phyloP scores from a whole-genome alignment of 2,888 invertebrate genomes.

The Sylvicola cinctus region DNA sequence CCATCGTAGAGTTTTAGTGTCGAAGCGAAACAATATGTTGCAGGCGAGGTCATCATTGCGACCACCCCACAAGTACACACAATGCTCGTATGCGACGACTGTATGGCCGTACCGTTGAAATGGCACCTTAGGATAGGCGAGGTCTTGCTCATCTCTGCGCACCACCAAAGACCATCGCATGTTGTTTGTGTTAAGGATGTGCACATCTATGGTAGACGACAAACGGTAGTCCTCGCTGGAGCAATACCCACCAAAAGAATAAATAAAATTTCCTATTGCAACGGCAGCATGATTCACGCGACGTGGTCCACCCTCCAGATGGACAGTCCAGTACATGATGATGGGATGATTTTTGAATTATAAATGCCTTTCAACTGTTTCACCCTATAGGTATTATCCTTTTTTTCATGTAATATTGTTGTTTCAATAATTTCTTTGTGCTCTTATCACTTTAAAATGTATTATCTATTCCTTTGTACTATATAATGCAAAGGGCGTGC shows the following conservation, averaged over 20 bases:
- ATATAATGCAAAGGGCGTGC: no score
- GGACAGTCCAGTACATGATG: slow-evolving; percentile 77
- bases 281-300: slow-evolving; percentile 87
- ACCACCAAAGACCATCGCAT: slow-evolving; percentile 35
- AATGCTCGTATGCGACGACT: slow-evolving; percentile 56
- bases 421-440: no score
- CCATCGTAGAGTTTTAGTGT: slow-evolving; percentile 51
- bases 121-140: slow-evolving; percentile 35
- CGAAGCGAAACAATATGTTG: slow-evolving; percentile 60
- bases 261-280: slow-evolving; percentile 55
- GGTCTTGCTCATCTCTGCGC: slow-evolving; percentile 27
- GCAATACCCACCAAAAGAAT: slow-evolving; percentile 83
- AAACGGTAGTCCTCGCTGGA: slow-evolving; percentile 61
- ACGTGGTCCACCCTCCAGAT: slow-evolving; percentile 75
- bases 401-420: no score
- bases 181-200: slow-evolving; percentile 57
- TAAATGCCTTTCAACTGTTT: no score
- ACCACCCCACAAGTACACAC: slow-evolving; percentile 75
- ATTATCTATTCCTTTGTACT: no score
- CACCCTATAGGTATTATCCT: no score
- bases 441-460: no score
- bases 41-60: slow-evolving; percentile 62
- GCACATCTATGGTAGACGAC: slow-evolving; percentile 66
- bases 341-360: no score
- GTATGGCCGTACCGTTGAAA: slow-evolving; percentile 81